Evolutionary conservation across 2,888 invertebrate genomes (phyloP), one percentile per base, ranked within the genome.

Genomic region (Protophormia terraenovae): DNA sequence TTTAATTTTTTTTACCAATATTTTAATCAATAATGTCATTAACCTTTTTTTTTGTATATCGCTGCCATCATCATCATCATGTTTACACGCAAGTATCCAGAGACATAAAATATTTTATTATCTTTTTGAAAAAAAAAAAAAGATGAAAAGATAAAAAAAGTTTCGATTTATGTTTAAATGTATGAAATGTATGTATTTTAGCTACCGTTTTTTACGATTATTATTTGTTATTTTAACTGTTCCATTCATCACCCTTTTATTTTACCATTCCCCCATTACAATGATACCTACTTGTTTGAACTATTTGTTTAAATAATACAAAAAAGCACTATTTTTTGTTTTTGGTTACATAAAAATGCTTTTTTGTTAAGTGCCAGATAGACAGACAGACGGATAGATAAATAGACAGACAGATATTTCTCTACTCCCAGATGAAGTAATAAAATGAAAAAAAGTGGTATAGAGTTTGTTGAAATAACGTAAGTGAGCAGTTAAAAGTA

Each of bases 1-100:
- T 41, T 41, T n/a, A n/a, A n/a, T 38, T 55, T 55, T 55, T 12
- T 22, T 53, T 22, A 8, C 8, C 22, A 12, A 22, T 53, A 7
- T 35, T n/a, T 24, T 55, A 35, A 55, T 71, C 64, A 77, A 77
- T 77, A 77, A 69, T 60, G 76, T 77, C 64, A 72, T 71, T 77
- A 64, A 83, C 62, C 76, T 71, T 47, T 45, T 64, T 41, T 64
- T 0, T 27, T 50, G 7, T 53, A 6, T 16, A 6, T 53, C 12
- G 22, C 14, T 62, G 10, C 27, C 35, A 35, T 27, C 35, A 35
- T 38, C 45, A 47, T 55, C 64, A 71, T 53, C 22, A 38, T 62
- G 7, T 27, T n/a, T 38, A 27, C 41, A 29, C 53, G 16, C 35
- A 16, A 69, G 16, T 38, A 38, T 10, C 67, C 29, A 64, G 41